Percentiles rank a stretch among this genome's conserved stretches.
Conservation (phyloP, 2,797 vertebrate genomes). For the Myotis daubentonii region DNA sequence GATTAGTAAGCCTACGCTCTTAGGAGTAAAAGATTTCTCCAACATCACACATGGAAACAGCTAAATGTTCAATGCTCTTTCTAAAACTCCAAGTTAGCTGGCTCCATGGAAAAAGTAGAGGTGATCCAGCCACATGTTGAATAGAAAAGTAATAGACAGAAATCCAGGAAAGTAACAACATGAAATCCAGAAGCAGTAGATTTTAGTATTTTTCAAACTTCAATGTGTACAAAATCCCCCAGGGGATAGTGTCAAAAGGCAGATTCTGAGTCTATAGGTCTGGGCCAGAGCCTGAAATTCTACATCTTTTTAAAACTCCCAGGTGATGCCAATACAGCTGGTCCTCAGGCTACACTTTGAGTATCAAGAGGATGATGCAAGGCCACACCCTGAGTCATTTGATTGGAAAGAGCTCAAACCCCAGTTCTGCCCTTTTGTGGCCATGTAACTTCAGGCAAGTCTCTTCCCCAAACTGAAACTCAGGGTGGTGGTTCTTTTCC, state of each 20-base stretch:
- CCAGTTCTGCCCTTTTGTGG: neutral
- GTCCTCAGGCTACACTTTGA: neutral
- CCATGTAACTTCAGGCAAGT: neutral
- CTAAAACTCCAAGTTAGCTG: neutral
- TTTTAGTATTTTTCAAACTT: neutral
- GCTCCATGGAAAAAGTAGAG: neutral
- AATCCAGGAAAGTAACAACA: neutral
- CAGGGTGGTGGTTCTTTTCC: neutral
- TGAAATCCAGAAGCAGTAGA: neutral
- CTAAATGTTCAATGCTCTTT: neutral
- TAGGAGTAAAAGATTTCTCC: neutral
- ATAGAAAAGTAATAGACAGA: neutral
- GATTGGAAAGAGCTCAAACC: neutral
- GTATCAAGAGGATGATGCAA: neutral
- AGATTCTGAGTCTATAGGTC: neutral
- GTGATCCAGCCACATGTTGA: neutral
- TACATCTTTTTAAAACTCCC: neutral
- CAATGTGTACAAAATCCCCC: neutral
- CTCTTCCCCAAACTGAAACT: neutral
- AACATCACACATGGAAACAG: neutral
- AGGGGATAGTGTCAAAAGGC: neutral
- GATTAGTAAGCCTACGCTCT: neutral
- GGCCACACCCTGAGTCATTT: fast-evolving
- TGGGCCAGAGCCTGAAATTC: neutral
- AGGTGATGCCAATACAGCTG: neutral